phyloP scores from a whole-genome alignment of 2,797 vertebrate genomes.

The Lates japonicus region DNA sequence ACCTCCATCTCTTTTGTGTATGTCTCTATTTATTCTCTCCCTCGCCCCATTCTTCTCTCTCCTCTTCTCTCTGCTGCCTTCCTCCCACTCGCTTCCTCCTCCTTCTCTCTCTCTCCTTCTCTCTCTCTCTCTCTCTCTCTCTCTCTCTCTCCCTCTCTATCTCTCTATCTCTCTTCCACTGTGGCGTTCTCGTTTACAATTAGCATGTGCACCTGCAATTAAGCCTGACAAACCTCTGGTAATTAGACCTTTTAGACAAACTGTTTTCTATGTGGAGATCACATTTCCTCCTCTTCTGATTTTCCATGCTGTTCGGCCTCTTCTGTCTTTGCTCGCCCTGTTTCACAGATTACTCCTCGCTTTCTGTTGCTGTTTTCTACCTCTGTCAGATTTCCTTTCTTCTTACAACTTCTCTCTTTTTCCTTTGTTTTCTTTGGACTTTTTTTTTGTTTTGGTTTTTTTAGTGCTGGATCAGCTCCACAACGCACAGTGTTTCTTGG shows the following conservation, averaged over 20 bases:
- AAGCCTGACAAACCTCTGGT: conserved; percentile 84
- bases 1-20: conserved; percentile 83
- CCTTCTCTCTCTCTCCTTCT: conserved; percentile 17
- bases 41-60: conserved; percentile 72
- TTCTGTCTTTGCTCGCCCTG: conserved; percentile 17
- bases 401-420: conserved; percentile 23
- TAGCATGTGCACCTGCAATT: conserved; percentile 87
- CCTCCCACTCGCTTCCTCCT: conserved; percentile 75
- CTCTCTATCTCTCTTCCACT: conserved; percentile 40
- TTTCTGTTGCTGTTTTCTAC: background rate
- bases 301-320: conserved; percentile 23
- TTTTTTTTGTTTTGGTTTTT: conserved; percentile 11
- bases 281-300: conserved; percentile 42
- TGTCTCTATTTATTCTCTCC: conserved; percentile 83
- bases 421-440: conserved; percentile 35
- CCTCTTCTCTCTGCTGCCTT: conserved; percentile 69
- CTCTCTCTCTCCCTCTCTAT: conserved; percentile 8
- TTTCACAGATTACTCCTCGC: conserved; percentile 29
- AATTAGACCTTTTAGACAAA: conserved; percentile 84
- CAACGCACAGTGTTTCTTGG: conserved; percentile 13
- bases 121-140: too few species aligned
- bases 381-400: conserved; percentile 24
- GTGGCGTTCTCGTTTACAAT: conserved; percentile 81
- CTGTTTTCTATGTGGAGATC: conserved; percentile 58
- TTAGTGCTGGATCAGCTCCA: conserved; percentile 30